These are phyloP conservation scores for Drosophila lutescens DNA, from an alignment of 2,888 invertebrate genomes.

Conservation along the genomic window DNA sequence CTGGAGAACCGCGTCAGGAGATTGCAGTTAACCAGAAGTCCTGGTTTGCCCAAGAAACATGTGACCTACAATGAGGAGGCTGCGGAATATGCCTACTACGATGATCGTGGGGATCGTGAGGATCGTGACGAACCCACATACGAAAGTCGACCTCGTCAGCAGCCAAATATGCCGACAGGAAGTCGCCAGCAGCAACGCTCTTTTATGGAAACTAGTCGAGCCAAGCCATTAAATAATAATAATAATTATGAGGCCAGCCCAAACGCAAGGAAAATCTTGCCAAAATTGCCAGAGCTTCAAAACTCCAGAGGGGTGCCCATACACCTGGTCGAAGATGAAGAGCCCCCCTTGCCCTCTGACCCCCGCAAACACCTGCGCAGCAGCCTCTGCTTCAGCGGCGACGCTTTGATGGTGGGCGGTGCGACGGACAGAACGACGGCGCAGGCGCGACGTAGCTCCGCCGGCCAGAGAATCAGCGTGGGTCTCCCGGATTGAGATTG, in stretches of 20 bases:
- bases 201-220: constrained; percentile 75
- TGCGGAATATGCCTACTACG: constrained; percentile 65
- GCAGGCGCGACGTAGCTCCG: constrained; percentile 75
- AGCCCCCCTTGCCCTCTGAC: constrained; percentile 46
- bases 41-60: constrained; percentile 64
- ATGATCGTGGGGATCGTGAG: constrained; percentile 34
- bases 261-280: constrained; percentile 67
- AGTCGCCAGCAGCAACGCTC: constrained; percentile 61
- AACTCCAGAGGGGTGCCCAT: constrained; percentile 11
- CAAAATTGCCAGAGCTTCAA: constrained; percentile 61
- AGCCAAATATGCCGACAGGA: constrained; percentile 76
- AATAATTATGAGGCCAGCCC: constrained; percentile 49
- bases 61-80: constrained; percentile 75
- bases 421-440: constrained; percentile 40
- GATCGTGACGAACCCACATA: constrained; percentile 43
- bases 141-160: constrained; percentile 38
- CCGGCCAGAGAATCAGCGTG: constrained; percentile 82
- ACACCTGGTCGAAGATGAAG: constrained; percentile 30
- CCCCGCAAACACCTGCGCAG: constrained; percentile 82
- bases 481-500: constrained; percentile 81
- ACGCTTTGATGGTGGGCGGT: constrained; percentile 77
- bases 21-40: constrained; percentile 58
- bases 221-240: constrained; percentile 70
- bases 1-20: constrained; percentile 63
- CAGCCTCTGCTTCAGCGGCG: constrained; percentile 82